Evolutionary conservation across 2,797 vertebrate genomes (phyloP), one percentile per base, ranked within the genome.

Genomic region (Gambusia yucatana): DNA sequence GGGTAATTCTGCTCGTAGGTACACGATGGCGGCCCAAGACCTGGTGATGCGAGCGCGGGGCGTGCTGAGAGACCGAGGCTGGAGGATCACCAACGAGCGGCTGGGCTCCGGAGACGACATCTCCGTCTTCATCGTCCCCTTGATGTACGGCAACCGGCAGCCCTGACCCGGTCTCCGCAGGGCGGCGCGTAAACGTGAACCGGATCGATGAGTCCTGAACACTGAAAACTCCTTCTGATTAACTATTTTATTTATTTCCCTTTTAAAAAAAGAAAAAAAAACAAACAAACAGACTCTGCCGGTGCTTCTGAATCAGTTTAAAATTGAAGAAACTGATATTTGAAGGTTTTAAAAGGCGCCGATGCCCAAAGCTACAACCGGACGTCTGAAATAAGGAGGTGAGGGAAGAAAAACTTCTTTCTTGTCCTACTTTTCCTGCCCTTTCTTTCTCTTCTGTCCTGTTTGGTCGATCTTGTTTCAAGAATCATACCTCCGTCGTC

Each of bases 51-150:
- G 97, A 73, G 98, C 98, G 4, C 94, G 98, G 0, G 98, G 98
- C 0, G 96, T 98, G 74, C 95, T 99, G 89, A 97, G 97, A 86
- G 98, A 99, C 94, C 88, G 98, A 89, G 98, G 98, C 86, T 99
- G 98, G 98, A 95, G 98, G 86, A 99, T 99, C 94, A 96, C 96
- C 73, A 98, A 97, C 20, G 98, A 99, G 91, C 96, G 97, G 2
- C 96, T 99, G 89, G 98, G 98, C 87, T 99, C 98, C 0, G 98
- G 98, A 82, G 98, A 99, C 0, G 98, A 99, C 95, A 99, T 99
- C 91, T 97, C 98, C 0, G 97, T 98, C 89, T 99, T 98, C 76
- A 97, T 99, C 95, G 97, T 99, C 84, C 98, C 98, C 41, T 94
- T 99, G 87, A 96, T 97, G 95, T 97, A 98, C 0, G 98, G 98